Base-by-base conservation (phyloP, 2,888 invertebrate species). In the Poecilus cupreus region DNA sequence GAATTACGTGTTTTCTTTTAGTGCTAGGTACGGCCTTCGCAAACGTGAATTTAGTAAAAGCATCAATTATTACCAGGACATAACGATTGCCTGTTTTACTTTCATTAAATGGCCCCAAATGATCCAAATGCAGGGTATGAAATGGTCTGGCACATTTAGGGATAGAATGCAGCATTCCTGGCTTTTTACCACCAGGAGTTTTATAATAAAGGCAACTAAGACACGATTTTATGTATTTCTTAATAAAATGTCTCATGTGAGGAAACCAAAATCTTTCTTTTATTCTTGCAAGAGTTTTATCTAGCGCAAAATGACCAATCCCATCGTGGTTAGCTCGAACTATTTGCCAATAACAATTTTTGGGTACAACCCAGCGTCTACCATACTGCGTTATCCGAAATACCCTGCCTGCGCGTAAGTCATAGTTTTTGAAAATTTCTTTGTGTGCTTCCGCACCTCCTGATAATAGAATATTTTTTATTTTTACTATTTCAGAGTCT, bases 291-390 rank as follows among this genome's bases (percentile, higher is more conserved):
- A 85, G 11, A 18, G 85, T 85, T 49, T 85, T 85, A 13, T 85
- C 85, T 0, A 84, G 46, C 0, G 83, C 82, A 80, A 85, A 86
- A 80, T 87, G 87, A 10, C 86, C 86, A 13, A 84, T 81, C 4
- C 85, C 84, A 76, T 86, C 85, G 70, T 86, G 85, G 49, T 83
- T 82, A 5, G 64, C 13, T 76, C 81, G 46, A 2, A 84, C 80
- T 16, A 86, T 82, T 74, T 85, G 83, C 85, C 84, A 86, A 11
- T 84, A 81, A 3, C 82, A 83, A n/a, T 32, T 49, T 51, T 84
- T 83, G 11, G 85, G 85, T 16, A 86, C 74, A 22, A 84, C 77
- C 82, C 82, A 83, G 39, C 68, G 68, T 13, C 72, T 26, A 43
- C 82, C 82, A 13, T 3, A 16, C 49, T 49, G 1, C 32, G 82